A percentile compares a stretch with the other conserved stretches of the same genome.
Conservation (phyloP, 1,140 invertebrate genomes). For the Bombus affinis region DNA sequence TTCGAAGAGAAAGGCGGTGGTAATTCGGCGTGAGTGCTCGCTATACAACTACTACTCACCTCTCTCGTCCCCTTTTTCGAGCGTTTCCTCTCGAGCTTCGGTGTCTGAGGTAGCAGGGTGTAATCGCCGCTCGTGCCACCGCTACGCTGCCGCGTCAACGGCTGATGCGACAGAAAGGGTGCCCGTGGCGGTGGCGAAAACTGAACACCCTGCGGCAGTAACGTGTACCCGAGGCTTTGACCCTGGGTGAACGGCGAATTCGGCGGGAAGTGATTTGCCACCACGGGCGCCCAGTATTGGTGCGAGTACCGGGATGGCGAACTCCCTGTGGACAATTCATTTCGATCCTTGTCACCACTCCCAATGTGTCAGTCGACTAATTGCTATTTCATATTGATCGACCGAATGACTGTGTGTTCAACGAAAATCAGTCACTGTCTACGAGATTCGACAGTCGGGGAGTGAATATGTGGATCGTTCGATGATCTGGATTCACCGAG, state of each 20-base stretch:
- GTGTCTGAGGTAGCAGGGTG: slow-evolving; percentile 79
- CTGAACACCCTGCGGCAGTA: slow-evolving; percentile 75
- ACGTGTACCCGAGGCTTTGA: slow-evolving; percentile 76
- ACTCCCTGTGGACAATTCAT: slow-evolving; percentile 68
- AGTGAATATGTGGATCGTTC: background rate
- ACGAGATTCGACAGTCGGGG: background rate
- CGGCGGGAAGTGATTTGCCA: slow-evolving; percentile 85
- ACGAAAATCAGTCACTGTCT: background rate
- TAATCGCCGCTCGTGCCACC: slow-evolving; percentile 78
- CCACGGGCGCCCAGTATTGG: slow-evolving; percentile 85
- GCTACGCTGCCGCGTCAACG: slow-evolving; percentile 76
- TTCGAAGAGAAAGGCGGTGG: background rate
- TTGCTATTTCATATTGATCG: slow-evolving; percentile 35
- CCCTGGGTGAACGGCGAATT: slow-evolving; percentile 84
- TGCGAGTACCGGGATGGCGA: slow-evolving; percentile 76
- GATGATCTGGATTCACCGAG: background rate
- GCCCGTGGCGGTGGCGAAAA: slow-evolving; percentile 76
- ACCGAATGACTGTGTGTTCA: background rate
- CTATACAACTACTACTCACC: slow-evolving; percentile 61
- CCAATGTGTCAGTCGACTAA: background rate
- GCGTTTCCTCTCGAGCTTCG: slow-evolving; percentile 78
- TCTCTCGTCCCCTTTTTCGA: slow-evolving; percentile 77
- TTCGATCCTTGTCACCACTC: slow-evolving; percentile 4
- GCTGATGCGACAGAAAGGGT: slow-evolving; percentile 68
- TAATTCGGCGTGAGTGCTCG: background rate